Evolutionary conservation across 2,888 invertebrate species (phyloP).

Genomic region (Phyllotreta striolata): DNA sequence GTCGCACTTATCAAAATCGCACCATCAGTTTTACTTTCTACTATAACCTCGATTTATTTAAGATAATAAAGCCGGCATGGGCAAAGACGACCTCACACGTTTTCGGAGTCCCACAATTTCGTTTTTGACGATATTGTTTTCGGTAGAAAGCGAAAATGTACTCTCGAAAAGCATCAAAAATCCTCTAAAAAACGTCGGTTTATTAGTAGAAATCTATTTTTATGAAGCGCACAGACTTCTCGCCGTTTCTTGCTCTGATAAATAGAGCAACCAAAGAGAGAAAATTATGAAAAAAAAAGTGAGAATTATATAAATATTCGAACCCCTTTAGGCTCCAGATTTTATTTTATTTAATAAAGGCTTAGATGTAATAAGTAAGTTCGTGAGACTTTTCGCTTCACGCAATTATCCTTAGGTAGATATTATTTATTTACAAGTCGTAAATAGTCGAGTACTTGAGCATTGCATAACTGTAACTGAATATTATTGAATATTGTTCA

Average conservation of each 20-base stretch:
- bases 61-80: conserved; percentile 20
- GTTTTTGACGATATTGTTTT: conserved; percentile 24
- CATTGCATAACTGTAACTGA: conserved; percentile 4
- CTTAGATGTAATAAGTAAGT: too few species aligned
- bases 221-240: background rate
- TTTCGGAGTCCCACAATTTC: conserved; percentile 29
- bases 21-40: conserved; percentile 34
- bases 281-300: too few species aligned
- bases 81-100: conserved; percentile 2
- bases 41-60: conserved; percentile 37
- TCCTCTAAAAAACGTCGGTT: background rate
- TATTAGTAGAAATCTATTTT: background rate
- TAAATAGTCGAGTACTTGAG: background rate
- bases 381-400: too few species aligned
- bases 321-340: too few species aligned
- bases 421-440: too few species aligned
- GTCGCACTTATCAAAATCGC: conserved; percentile 15
- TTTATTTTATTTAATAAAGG: too few species aligned
- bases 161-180: conserved; percentile 1
- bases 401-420: too few species aligned
- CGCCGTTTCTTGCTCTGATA: background rate
- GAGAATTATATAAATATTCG: too few species aligned
- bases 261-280: too few species aligned
- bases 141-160: conserved; percentile 24
- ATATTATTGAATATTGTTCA: conserved; percentile 10